Base-by-base conservation (phyloP, 2,797 vertebrate species). In the Syndactyla subalaris region DNA sequence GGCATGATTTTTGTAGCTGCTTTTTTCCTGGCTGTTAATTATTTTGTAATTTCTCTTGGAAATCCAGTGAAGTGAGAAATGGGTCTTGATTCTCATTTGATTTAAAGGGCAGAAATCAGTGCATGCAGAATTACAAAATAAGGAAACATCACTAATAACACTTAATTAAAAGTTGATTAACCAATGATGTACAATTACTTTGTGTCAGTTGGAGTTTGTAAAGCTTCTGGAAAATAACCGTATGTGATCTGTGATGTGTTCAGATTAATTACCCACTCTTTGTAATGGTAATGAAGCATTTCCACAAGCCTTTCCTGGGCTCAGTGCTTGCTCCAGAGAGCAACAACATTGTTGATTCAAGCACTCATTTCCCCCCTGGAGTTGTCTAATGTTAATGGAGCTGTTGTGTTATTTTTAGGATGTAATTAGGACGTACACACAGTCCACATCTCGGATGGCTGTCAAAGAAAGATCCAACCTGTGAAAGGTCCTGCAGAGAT, bases 391-490 rank as follows among this genome's bases (percentile, higher is more conserved):
- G 74, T 11, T 79, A 71, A 32, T 38, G 38, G 24, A 32, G 20
- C 30, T 92, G 32, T 54, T 78, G 21, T 54, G 8, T 80, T 90
- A 4, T 80, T 67, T 94, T 36, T 96, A 99, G 99, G 98, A 97
- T 12, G 6, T 96, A 0, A 91, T 99, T n/a, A 98, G 95, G 22
- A 98, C 98, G 2, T 99, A 98, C 46, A 93, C 95, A 34, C 98
- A 97, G 92, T 94, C 97, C 7, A 93, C 97, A 36, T 82, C 98
- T 14, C 97, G 93, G 2, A 14, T 98, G 78, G 41, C 98, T n/a
- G 77, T 98, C 38, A 98, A 93, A 67, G 98, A 98, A 13, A 98
- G 98, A 2, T 98, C 99, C 62, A 99, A 99, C 96, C 98, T 99
- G 97, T 99, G 95, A 98, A 58, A 22, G 1, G 1, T 36, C 32